These are phyloP conservation scores for Danionella dracula DNA, from an alignment of 2,797 vertebrate genomes.

Conservation along the genomic window DNA sequence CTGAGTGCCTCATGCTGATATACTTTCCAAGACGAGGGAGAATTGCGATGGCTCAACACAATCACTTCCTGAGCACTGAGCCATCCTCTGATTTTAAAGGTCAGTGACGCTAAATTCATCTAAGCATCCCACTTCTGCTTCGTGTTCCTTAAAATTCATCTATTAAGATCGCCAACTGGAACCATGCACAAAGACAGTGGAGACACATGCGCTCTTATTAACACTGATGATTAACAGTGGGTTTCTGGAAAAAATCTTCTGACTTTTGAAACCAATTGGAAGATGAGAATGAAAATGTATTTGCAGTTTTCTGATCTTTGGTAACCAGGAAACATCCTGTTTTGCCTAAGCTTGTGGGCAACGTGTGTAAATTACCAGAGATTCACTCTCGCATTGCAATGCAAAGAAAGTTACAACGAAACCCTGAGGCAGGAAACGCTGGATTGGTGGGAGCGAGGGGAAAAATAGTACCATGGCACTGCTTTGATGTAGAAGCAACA, in stretches of 20 bases:
- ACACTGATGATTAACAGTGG: constrained; percentile 72
- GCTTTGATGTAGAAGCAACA: constrained; percentile 96
- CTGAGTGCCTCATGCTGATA: constrained; percentile 17
- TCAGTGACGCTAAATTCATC: constrained; percentile 58
- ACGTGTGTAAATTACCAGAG: constrained; percentile 86
- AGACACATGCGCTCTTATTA: constrained; percentile 57
- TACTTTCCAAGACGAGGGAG: constrained; percentile 39
- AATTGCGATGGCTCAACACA: constrained; percentile 40
- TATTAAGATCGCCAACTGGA: constrained; percentile 48
- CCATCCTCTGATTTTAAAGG: constrained; percentile 68
- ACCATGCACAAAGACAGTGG: constrained; percentile 42
- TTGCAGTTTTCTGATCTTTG: constrained; percentile 70
- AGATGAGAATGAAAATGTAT: constrained; percentile 38
- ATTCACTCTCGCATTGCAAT: constrained; percentile 80
- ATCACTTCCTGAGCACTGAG: constrained; percentile 57
- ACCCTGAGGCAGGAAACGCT: constrained; percentile 79
- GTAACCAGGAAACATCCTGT: constrained; percentile 75
- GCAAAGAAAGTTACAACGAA: constrained; percentile 89
- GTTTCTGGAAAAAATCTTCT: too few relatives aligned
- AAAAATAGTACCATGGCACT: constrained; percentile 54
- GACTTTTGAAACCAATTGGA: too few relatives aligned
- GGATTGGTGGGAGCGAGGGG: constrained; percentile 27
- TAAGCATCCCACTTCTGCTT: constrained; percentile 52
- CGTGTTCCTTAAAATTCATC: constrained; percentile 50
- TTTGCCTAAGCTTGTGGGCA: constrained; percentile 76